phyloP scores from a whole-genome alignment of 2,888 invertebrate species.

The Euphydryas editha region DNA sequence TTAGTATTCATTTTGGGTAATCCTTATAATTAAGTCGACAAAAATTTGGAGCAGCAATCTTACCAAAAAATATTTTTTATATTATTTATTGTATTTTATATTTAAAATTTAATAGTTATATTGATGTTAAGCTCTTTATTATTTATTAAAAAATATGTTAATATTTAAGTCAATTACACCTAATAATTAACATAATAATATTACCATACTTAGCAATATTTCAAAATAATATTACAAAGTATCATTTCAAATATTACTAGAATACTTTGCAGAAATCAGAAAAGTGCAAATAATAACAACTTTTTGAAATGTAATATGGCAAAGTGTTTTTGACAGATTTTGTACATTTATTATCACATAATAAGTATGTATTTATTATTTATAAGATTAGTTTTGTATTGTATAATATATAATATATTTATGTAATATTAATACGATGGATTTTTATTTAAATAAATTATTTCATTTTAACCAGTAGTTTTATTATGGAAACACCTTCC shows the following conservation, averaged over 20 bases:
- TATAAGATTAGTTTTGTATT: not conserved
- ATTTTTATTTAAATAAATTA: constrained; percentile 26
- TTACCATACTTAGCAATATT: not conserved
- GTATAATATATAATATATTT: not conserved
- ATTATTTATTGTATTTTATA: no score
- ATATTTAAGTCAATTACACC: no score
- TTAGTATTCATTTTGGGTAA: no score
- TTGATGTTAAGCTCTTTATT: no score
- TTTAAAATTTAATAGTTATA: no score
- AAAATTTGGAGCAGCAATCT: no score
- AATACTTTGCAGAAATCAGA: not conserved
- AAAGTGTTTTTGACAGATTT: no score
- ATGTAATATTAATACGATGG: constrained; percentile 29
- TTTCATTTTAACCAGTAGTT: constrained; percentile 17
- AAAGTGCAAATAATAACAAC: not conserved
- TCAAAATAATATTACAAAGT: no score
- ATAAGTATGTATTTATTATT: not conserved
- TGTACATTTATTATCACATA: not conserved
- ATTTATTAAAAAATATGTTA: no score
- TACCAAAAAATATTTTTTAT: no score
- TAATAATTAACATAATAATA: not conserved
- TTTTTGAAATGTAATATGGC: not conserved
- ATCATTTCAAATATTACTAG: no score
- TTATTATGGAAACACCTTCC: constrained; percentile 30
- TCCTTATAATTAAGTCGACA: no score